These are phyloP conservation scores for Pristionchus exspectatus DNA, from an alignment of 2,888 invertebrate species.

Conservation along the genomic window DNA sequence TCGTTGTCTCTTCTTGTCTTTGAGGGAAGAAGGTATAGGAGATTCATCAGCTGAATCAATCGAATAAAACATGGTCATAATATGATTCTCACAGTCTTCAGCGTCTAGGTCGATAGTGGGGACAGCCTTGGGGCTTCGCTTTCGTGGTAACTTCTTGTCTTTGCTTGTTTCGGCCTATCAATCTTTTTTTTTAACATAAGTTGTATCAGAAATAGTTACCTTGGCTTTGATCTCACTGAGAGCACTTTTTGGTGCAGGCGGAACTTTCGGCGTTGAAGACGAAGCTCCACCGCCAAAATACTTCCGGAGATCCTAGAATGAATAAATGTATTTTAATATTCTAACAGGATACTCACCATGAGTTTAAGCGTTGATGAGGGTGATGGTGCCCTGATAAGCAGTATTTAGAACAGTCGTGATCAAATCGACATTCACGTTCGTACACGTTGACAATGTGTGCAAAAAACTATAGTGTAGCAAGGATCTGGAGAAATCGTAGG, in stretches of 20 bases:
- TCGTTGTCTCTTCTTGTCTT: slow-evolving; percentile 33
- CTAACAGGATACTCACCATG: not conserved
- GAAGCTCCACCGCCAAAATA: slow-evolving; percentile 37
- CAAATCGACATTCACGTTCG: not conserved
- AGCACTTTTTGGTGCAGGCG: slow-evolving; percentile 23
- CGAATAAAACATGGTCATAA: not conserved
- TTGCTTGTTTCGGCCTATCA: not conserved
- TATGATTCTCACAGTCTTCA: slow-evolving; percentile 49
- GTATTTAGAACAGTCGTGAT: not conserved
- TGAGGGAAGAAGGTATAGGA: slow-evolving; percentile 51
- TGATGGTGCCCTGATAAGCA: not conserved
- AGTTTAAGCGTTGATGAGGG: not conserved
- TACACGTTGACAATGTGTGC: no score
- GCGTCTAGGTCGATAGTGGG: not conserved
- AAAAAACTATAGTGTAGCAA: no score
- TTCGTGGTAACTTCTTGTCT: slow-evolving; percentile 22
- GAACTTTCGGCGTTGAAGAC: not conserved
- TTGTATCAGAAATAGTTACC: not conserved
- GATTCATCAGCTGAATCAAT: slow-evolving; percentile 49
- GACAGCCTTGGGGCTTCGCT: not conserved
- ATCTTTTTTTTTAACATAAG: not conserved
- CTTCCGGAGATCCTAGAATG: slow-evolving; percentile 46
- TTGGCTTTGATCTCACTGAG: slow-evolving; percentile 51
- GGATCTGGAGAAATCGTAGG: no score
- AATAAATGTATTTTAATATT: not conserved